Evolutionary conservation across 2,888 invertebrate species (phyloP).

Genomic region (Crossocerus cetratus): DNA sequence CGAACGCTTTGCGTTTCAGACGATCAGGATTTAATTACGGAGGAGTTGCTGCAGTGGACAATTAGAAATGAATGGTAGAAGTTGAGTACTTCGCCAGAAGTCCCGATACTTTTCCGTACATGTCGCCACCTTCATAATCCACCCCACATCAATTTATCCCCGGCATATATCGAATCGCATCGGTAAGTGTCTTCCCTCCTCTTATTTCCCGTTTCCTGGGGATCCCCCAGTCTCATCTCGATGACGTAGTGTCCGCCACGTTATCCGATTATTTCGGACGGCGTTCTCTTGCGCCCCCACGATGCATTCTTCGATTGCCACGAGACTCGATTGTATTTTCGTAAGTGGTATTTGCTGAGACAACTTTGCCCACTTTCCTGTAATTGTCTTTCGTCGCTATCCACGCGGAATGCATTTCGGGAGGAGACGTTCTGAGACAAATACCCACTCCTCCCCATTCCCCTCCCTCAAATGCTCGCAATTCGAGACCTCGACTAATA

Average conservation of each 20-base stretch:
- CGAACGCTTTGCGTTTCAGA: no score
- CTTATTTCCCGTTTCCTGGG: conserved; percentile 44
- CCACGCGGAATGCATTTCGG: not conserved
- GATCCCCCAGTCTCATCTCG: conserved; percentile 35
- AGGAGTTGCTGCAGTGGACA: no score
- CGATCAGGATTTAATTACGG: no score
- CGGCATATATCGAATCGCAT: conserved; percentile 61
- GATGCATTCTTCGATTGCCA: conserved; percentile 54
- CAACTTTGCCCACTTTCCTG: conserved; percentile 55
- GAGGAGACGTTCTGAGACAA: conserved; percentile 3
- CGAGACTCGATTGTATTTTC: conserved; percentile 51
- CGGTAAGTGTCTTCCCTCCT: conserved; percentile 46
- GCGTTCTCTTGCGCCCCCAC: conserved; percentile 38
- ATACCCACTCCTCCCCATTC: not conserved
- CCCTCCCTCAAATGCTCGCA: not conserved
- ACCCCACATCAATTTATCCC: conserved; percentile 63
- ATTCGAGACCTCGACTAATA: conserved; percentile 6
- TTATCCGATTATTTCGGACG: conserved; percentile 65
- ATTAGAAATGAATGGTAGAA: no score
- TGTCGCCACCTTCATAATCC: conserved; percentile 53
- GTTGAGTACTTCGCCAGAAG: no score
- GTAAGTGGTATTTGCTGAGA: conserved; percentile 61
- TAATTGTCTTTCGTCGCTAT: conserved; percentile 48
- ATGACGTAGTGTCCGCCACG: conserved; percentile 35
- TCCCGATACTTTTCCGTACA: no score